phyloP scores from a whole-genome alignment of 2,113 vertebrate species.

The Sterrhoptilus dennistouni region DNA sequence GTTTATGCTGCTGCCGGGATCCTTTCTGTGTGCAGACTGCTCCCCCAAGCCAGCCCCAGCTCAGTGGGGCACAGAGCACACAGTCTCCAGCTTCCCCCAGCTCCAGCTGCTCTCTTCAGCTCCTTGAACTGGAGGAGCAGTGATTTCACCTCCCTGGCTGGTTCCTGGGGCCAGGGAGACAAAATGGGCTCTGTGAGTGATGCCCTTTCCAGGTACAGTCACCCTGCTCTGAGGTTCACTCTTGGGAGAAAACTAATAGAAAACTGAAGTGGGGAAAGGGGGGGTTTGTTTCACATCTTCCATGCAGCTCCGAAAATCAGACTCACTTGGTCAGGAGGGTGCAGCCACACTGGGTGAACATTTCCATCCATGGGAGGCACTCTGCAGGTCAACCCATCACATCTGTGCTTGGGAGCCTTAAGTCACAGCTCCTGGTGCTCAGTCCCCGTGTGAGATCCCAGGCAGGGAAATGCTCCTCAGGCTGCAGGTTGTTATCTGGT shows the following conservation, averaged over 20 bases:
- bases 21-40: background rate
- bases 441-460: background rate
- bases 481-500: background rate
- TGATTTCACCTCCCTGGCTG: background rate
- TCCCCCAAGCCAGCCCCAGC: background rate
- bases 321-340: background rate
- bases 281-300: background rate
- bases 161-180: background rate
- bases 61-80: accelerated
- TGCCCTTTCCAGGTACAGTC: background rate
- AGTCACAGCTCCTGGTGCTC: background rate
- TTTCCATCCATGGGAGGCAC: background rate
- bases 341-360: accelerated
- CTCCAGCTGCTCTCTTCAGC: background rate
- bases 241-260: background rate
- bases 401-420: background rate
- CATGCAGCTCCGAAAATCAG: background rate
- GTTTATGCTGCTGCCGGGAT: background rate
- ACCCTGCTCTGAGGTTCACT: background rate
- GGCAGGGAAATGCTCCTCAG: background rate
- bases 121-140: accelerated
- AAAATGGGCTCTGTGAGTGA: accelerated
- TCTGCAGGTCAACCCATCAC: background rate
- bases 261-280: accelerated
- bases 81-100: accelerated